Evolutionary conservation across 2,888 invertebrate genomes (phyloP).

Genomic region (Sesamia inferens): DNA sequence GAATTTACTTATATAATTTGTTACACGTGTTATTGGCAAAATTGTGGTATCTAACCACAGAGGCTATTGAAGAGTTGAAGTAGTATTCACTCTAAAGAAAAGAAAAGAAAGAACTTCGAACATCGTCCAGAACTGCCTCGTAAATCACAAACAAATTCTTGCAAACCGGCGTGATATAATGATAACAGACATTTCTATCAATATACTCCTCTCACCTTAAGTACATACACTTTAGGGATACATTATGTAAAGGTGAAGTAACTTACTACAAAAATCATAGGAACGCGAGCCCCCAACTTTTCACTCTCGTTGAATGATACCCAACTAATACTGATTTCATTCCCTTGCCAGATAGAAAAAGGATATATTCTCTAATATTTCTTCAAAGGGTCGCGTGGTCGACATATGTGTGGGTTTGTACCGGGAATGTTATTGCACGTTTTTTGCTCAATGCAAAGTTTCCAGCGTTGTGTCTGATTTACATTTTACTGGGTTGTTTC

Average conservation of each 20-base stretch:
- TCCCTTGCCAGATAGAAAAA: conserved; percentile 58
- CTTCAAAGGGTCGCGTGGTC: conserved; percentile 33
- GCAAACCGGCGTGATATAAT: neutral
- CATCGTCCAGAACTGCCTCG: neutral
- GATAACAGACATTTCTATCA: neutral
- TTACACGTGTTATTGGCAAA: too few relatives aligned
- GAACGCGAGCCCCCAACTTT: conserved; percentile 29
- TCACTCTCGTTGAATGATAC: conserved; percentile 44
- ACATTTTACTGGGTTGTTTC: conserved; percentile 35
- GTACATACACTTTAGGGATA: neutral
- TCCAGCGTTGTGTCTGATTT: conserved; percentile 38
- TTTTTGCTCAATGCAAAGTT: conserved; percentile 31
- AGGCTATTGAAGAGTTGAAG: too few relatives aligned
- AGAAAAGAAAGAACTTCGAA: neutral
- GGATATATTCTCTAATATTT: conserved; percentile 47
- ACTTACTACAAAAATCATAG: conserved; percentile 28
- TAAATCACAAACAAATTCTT: conserved; percentile 3
- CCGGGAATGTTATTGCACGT: conserved; percentile 41
- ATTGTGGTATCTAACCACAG: too few relatives aligned
- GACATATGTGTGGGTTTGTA: conserved; percentile 32
- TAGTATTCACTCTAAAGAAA: too few relatives aligned
- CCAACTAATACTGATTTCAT: conserved; percentile 50
- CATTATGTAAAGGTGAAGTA: conserved; percentile 4
- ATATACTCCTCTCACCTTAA: neutral
- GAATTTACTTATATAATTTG: too few relatives aligned